A percentile compares a stretch with the other conserved stretches of the same genome.
Conservation (phyloP, 2,113 vertebrate species). For the Brevimyrus niger region DNA sequence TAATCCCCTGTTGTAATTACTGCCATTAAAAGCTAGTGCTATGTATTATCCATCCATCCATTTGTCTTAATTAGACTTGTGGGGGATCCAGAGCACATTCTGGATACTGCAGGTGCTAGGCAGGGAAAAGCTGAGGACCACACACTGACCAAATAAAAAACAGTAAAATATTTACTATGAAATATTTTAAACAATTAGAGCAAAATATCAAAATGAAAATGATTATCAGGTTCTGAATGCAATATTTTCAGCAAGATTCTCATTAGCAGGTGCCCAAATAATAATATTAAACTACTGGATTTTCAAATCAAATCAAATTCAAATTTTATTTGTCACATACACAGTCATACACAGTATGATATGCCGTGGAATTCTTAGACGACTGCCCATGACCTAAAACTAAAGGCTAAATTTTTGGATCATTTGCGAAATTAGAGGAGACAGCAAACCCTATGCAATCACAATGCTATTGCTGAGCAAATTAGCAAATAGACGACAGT, state of each 20-base stretch:
- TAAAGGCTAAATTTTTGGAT: too few species aligned
- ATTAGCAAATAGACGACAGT: background rate
- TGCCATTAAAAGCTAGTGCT: too few species aligned
- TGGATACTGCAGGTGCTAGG: too few species aligned
- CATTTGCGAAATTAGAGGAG: background rate
- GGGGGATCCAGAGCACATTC: background rate
- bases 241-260: background rate
- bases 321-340: too few species aligned
- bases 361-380: too few species aligned
- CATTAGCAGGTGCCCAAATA: background rate
- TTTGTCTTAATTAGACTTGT: too few species aligned
- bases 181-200: background rate
- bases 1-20: background rate
- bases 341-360: too few species aligned
- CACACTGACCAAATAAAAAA: too few species aligned
- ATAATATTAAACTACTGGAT: background rate
- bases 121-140: too few species aligned
- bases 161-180: background rate
- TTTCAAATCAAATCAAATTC: background rate
- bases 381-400: too few species aligned
- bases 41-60: too few species aligned
- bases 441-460: background rate
- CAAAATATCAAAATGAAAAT: too few species aligned
- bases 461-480: background rate
- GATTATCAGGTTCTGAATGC: background rate